Evolutionary conservation across 2,113 vertebrate species (phyloP).

Genomic region (Todiramphus chloris): DNA sequence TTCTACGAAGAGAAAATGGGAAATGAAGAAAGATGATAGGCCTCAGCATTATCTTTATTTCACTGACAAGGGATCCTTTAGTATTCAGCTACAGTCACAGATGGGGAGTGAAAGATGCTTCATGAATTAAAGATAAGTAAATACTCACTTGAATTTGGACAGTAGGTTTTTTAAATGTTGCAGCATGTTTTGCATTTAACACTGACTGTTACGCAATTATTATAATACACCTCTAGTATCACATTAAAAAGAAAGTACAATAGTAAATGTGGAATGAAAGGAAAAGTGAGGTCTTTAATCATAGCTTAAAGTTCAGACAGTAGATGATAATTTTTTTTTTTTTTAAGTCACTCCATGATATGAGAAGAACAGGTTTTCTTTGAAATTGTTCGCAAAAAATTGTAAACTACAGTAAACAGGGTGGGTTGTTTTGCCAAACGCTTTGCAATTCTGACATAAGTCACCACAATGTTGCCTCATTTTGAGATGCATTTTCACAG

Average conservation of each 20-base stretch:
- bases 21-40: neutral
- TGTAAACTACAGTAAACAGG: neutral
- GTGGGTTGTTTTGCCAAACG: neutral
- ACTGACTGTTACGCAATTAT: neutral
- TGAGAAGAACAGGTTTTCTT: neutral
- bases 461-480: neutral
- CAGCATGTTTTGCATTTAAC: slow-evolving; percentile 10
- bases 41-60: slow-evolving; percentile 3
- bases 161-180: neutral
- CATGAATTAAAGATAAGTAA: slow-evolving; percentile 51
- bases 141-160: slow-evolving; percentile 44
- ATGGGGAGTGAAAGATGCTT: slow-evolving; percentile 21
- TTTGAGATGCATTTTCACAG: neutral
- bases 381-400: neutral
- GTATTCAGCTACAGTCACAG: neutral
- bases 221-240: neutral
- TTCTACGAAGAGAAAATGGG: neutral
- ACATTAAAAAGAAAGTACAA: slow-evolving; percentile 6
- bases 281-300: slow-evolving; percentile 13
- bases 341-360: neutral
- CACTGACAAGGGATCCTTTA: neutral
- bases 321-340: neutral
- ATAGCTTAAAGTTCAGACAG: neutral
- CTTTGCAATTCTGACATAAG: neutral
- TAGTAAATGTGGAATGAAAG: slow-evolving; percentile 1